Base-by-base conservation (phyloP, 2,888 invertebrate genomes). In the Reticulitermes lucifugus region DNA sequence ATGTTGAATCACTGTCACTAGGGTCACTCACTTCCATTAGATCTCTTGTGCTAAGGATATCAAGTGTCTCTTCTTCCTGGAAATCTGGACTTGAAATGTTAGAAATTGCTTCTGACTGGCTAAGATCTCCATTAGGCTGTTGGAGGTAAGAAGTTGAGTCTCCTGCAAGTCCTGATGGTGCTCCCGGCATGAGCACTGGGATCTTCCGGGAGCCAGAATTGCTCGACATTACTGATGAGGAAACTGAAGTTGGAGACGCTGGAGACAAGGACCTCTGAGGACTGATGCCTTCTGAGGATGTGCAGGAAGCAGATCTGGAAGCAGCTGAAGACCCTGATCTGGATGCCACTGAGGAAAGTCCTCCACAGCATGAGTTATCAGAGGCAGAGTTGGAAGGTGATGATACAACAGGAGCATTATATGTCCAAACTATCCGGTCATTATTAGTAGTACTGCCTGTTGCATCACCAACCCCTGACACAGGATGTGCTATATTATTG, bases 51-150 rank as follows among this genome's bases (percentile, higher is more conserved):
- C 95, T 94, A 87, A 96, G 93, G 89, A 95, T 95, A 90, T 95
- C 95, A 92, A 96, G 95, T 88, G 94, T 94, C 91, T 96, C 96
- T 90, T 96, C 96, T 91, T 97, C 97, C 91, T 96, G 96, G 92
- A 96, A 97, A 91, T 97, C 97, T 71, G 97, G 97, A 92, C 96
- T 96, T 88, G 96, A 96, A 91, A 97, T 96, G 92, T 97, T 97
- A 88, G 96, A 96, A 89, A 97, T 95, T 83, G 96, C 97, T 92
- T 96, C 96, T 79, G 96, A 96, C 89, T 96, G 94, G 90, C 96
- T 96, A 91, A 95, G 95, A 90, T 96, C 96, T 87, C 95, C 95
- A 71, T 87, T 87, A 59, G 86, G 87, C 46, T 86, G 87, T 22
- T 83, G 85, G 51, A 83, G 83, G 92, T 93, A 71, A 9, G 75